These are phyloP conservation scores for Lanistes nyassanus DNA, from an alignment of 1,140 invertebrate species.

Conservation along the genomic window DNA sequence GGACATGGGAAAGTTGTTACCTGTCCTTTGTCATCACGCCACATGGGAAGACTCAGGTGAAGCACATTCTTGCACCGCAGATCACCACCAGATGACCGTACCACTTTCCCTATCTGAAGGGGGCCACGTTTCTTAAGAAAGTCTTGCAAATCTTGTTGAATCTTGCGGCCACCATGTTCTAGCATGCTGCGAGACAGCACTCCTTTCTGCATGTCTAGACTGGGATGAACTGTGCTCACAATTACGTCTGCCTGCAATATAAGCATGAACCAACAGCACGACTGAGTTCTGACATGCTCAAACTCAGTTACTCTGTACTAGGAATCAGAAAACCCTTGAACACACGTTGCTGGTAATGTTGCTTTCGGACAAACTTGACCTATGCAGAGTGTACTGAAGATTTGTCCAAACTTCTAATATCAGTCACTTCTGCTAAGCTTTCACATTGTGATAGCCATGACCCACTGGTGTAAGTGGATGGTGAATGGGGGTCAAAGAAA, in stretches of 20 bases:
- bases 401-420: no score
- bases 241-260: constrained; percentile 40
- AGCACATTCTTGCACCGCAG: constrained; percentile 38
- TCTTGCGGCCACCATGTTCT: constrained; percentile 23
- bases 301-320: no score
- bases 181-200: constrained; percentile 36
- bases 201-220: constrained; percentile 38
- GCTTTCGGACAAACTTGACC: no score
- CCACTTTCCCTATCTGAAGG: constrained; percentile 29
- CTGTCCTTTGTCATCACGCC: constrained; percentile 14
- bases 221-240: constrained; percentile 33
- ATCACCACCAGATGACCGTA: constrained; percentile 36
- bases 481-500: no score
- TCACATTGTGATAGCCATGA: no score
- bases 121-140: constrained; percentile 21
- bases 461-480: no score
- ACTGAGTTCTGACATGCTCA: no score
- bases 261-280: background rate
- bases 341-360: no score
- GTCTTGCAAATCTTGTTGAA: constrained; percentile 32
- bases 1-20: background rate
- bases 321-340: no score
- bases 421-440: no score
- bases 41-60: constrained; percentile 39
- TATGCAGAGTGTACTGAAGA: no score